Percentiles rank a stretch among this genome's conserved stretches.
phyloP scores from a whole-genome alignment of 2,113 vertebrate genomes.

The Pardalotus punctatus region DNA sequence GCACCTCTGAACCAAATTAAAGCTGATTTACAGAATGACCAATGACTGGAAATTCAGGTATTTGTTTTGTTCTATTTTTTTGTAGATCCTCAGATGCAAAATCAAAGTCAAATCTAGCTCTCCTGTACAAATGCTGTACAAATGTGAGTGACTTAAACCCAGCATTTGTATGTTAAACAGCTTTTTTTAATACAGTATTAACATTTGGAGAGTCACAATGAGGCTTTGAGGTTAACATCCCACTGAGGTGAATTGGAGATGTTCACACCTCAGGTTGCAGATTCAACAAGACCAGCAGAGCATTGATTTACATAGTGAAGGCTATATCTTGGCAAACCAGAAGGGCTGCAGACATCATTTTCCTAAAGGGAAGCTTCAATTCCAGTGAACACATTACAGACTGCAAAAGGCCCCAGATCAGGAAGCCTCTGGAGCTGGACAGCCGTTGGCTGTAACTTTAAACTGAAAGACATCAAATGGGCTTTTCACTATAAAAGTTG shows the following conservation, averaged over 20 bases:
- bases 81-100: not conserved
- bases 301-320: constrained; percentile 21
- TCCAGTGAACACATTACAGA: not conserved
- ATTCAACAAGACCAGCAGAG: constrained; percentile 12
- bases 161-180: not conserved
- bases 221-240: constrained; percentile 28
- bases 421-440: not conserved
- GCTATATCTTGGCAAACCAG: constrained; percentile 2
- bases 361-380: not conserved
- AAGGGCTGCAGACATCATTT: not conserved
- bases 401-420: not conserved
- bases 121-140: not conserved
- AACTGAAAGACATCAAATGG: constrained; percentile 24
- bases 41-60: not conserved
- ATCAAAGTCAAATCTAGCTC: not conserved
- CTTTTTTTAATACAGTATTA: constrained; percentile 11
- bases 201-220: not conserved
- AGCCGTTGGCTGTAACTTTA: not conserved
- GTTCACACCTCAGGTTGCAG: constrained; percentile 35
- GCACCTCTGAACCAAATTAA: not conserved
- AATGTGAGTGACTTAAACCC: not conserved
- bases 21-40: not conserved
- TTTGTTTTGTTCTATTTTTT: not conserved
- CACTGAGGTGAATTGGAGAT: constrained; percentile 11
- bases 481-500: not conserved